Conservation (phyloP, 1,140 invertebrate genomes). For the Neuroterus valhalla region DNA sequence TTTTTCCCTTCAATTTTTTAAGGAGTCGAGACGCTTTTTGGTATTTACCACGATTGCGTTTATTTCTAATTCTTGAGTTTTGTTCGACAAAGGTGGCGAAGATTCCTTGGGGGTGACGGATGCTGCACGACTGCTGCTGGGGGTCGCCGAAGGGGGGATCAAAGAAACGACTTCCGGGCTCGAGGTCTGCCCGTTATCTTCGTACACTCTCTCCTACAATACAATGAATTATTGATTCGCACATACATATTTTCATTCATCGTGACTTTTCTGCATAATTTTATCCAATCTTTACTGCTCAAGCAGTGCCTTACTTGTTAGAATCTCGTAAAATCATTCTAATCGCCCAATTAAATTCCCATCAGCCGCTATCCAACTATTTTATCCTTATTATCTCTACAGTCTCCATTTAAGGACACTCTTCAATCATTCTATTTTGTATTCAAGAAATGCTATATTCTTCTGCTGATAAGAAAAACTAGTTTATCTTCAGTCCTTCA, state of each 20-base stretch:
- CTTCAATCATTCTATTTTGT: too few relatives aligned
- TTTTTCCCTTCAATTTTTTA: too few relatives aligned
- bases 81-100: conserved; percentile 60
- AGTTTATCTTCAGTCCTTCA: too few relatives aligned
- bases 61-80: conserved; percentile 49
- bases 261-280: conserved; percentile 35
- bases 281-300: conserved; percentile 32
- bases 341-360: conserved; percentile 45
- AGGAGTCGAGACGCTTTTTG: conserved; percentile 40
- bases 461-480: too few relatives aligned
- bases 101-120: conserved; percentile 63
- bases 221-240: conserved; percentile 66
- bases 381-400: background rate
- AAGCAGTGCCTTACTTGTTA: conserved; percentile 4
- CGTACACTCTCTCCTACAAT: conserved; percentile 73
- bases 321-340: conserved; percentile 39
- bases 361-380: background rate
- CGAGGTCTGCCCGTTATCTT: conserved; percentile 68
- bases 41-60: conserved; percentile 38
- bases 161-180: conserved; percentile 70
- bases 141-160: conserved; percentile 68
- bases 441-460: too few relatives aligned
- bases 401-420: background rate
- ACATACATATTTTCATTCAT: conserved; percentile 47
- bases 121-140: conserved; percentile 64